Evolutionary conservation across 1,140 invertebrate genomes (phyloP).

Genomic region (Macrocentrus cingulum): DNA sequence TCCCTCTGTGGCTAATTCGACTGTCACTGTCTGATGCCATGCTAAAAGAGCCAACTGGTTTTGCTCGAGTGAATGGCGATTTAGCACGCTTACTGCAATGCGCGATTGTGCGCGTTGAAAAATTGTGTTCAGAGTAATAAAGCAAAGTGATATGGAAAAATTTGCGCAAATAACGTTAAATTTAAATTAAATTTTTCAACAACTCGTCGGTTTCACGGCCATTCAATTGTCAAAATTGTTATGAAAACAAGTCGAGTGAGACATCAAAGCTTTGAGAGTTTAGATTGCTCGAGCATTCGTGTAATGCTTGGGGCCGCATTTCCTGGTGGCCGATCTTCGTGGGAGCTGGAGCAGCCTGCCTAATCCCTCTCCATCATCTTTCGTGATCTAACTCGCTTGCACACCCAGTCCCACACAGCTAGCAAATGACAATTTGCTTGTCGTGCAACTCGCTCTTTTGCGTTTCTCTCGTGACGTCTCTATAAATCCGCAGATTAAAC

Average conservation of each 20-base stretch:
- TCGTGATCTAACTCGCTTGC: slow-evolving; percentile 32
- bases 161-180: too few relatives aligned
- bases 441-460: slow-evolving; percentile 25
- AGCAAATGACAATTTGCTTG: slow-evolving; percentile 26
- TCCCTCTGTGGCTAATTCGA: slow-evolving; percentile 44
- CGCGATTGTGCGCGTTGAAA: too few relatives aligned
- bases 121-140: too few relatives aligned
- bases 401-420: too few relatives aligned
- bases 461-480: slow-evolving; percentile 24
- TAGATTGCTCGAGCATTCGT: slow-evolving; percentile 18
- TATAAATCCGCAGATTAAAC: slow-evolving; percentile 26
- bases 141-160: too few relatives aligned
- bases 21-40: slow-evolving; percentile 31
- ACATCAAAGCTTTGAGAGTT: background rate
- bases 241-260: slow-evolving; percentile 5
- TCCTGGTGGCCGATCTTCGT: slow-evolving; percentile 39
- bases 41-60: slow-evolving; percentile 20
- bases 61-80: slow-evolving; percentile 25
- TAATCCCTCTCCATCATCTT: slow-evolving; percentile 33
- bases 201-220: too few relatives aligned
- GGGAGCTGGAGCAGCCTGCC: slow-evolving; percentile 37
- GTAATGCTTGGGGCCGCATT: slow-evolving; percentile 26
- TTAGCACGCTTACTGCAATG: background rate
- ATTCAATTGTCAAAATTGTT: too few relatives aligned
- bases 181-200: too few relatives aligned